These are phyloP conservation scores for Drosophila lacteicornis DNA, from an alignment of 1,140 invertebrate genomes.

Conservation along the genomic window DNA sequence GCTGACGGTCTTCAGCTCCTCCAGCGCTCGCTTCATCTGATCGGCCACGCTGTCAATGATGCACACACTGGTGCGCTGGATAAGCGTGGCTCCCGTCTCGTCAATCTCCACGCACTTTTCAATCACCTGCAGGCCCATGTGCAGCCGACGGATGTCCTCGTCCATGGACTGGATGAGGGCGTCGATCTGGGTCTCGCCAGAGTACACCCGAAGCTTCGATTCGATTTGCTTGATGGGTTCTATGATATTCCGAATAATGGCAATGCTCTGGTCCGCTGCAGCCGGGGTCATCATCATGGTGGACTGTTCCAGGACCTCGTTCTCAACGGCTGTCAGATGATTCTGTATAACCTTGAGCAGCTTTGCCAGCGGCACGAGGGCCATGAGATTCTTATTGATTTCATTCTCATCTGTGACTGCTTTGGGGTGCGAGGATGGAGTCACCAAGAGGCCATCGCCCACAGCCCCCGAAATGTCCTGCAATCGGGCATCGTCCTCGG, in stretches of 20 bases:
- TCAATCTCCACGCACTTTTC: constrained; percentile 89
- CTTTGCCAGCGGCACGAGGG: constrained; percentile 75
- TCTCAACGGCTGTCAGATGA: constrained; percentile 86
- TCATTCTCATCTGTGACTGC: constrained; percentile 64
- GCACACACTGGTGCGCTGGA: constrained; percentile 88
- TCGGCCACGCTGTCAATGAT: constrained; percentile 87
- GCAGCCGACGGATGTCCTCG: constrained; percentile 87
- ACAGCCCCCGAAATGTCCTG: constrained; percentile 86
- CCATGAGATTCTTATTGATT: constrained; percentile 73
- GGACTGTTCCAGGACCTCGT: constrained; percentile 87
- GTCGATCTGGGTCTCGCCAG: constrained; percentile 85
- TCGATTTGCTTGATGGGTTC: constrained; percentile 88
- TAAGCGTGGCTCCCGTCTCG: constrained; percentile 87
- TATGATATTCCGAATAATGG: constrained; percentile 87
- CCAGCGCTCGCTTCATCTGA: constrained; percentile 86
- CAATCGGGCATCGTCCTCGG: constrained; percentile 77
- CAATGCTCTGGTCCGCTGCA: constrained; percentile 88
- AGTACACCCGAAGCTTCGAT: constrained; percentile 86
- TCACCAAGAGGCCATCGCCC: constrained; percentile 85
- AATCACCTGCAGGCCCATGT: constrained; percentile 88
- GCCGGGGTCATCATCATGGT: constrained; percentile 87
- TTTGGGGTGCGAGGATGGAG: constrained; percentile 51
- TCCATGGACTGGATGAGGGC: constrained; percentile 87
- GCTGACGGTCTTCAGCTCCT: constrained; percentile 85
- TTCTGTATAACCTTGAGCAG: constrained; percentile 69